Evolutionary conservation across 1,140 invertebrate species (phyloP), one percentile per base, ranked within the genome.

Genomic region (Nebria ingens): DNA sequence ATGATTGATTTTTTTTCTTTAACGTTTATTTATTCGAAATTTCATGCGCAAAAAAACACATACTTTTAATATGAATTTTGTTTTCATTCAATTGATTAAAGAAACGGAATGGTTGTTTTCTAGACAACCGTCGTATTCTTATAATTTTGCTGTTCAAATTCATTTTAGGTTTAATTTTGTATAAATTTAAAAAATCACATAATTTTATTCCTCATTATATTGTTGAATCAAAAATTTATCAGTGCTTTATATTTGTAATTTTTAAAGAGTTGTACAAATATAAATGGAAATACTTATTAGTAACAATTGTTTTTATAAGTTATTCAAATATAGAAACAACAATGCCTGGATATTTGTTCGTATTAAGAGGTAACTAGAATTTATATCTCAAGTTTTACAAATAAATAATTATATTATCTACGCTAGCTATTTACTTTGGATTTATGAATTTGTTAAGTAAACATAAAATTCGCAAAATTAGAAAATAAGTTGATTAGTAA

Each of bases 381-480:
- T 45, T 45, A 45, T 45, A 45, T 45, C 40, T 45, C 9, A 45
- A 45, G 40, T 45, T 45, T 45, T 45, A 45, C 40, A 45, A 45
- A 45, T 12, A 45, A 45, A 6, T 6, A 29, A 29, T n/a, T n/a
- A n/a, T n/a, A n/a, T n/a, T n/a, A n/a, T n/a, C n/a, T n/a, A n/a
- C n/a, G n/a, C n/a, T n/a, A n/a, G n/a, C n/a, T n/a, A n/a, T n/a
- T n/a, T n/a, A n/a, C n/a, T n/a, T n/a, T n/a, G n/a, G n/a, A n/a
- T n/a, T n/a, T n/a, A n/a, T n/a, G n/a, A n/a, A n/a, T n/a, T n/a
- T n/a, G n/a, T n/a, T n/a, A n/a, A n/a, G n/a, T n/a, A n/a, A n/a
- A n/a, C n/a, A n/a, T n/a, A n/a, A n/a, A n/a, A n/a, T n/a, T n/a
- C n/a, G n/a, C n/a, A n/a, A n/a, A n/a, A n/a, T n/a, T n/a, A n/a